These are phyloP conservation scores for Pseudoips prasinana DNA, from an alignment of 2,888 invertebrate genomes.

Conservation along the genomic window DNA sequence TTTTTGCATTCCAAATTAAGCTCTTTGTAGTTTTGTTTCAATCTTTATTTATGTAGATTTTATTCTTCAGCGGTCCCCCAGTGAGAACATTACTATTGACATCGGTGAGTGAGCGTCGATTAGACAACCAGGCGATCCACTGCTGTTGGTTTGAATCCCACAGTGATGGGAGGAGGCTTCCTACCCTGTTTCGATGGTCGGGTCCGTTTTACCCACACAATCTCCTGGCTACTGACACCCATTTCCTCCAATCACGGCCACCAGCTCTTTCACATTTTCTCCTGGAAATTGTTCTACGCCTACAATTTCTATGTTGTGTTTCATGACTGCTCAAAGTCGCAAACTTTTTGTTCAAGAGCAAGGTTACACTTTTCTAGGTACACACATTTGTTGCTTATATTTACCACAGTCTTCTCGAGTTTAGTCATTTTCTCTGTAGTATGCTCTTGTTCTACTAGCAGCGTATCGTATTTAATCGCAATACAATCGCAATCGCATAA, in stretches of 20 bases:
- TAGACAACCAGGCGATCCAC: too few species aligned
- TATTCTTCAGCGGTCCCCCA: neutral
- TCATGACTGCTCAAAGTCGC: conserved; percentile 1
- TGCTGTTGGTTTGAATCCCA: too few species aligned
- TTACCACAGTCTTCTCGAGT: conserved; percentile 7
- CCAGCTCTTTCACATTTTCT: too few species aligned
- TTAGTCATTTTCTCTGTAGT: conserved; percentile 1
- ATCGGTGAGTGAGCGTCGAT: too few species aligned
- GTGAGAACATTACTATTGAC: neutral
- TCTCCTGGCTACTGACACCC: neutral
- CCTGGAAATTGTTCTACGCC: too few species aligned
- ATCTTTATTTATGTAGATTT: conserved; percentile 3
- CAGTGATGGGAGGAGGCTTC: too few species aligned
- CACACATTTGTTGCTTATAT: conserved; percentile 10
- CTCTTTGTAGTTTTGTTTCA: neutral
- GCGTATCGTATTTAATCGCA: conserved; percentile 3
- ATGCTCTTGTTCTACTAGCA: conserved; percentile 1
- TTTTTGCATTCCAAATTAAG: conserved; percentile 2
- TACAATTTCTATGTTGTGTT: too few species aligned
- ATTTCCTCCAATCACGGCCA: conserved; percentile 1
- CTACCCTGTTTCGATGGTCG: too few species aligned
- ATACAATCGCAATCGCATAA: too few species aligned
- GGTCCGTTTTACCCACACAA: too few species aligned
- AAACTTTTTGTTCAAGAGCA: conserved; percentile 11
- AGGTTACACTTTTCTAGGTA: conserved; percentile 13